Base-by-base conservation (phyloP, 1,140 invertebrate species). In the Achroia grisella region DNA sequence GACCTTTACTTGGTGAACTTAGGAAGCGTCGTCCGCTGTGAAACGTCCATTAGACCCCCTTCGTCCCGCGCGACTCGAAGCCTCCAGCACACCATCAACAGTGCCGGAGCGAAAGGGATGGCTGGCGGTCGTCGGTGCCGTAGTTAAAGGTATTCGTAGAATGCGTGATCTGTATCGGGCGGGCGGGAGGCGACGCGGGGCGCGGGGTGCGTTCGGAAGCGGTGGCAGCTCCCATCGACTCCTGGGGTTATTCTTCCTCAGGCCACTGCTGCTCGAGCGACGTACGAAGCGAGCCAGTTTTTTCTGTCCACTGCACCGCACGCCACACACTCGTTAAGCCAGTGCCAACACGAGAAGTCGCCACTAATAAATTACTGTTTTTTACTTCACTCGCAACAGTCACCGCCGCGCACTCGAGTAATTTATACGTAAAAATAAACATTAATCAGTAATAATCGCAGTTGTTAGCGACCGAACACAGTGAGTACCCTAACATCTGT, bases 241-340 rank as follows among this genome's bases (percentile, higher is more conserved):
- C 79, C 83, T 83, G 81, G 81, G 77, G 77, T 87, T 87, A 87
- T 87, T 87, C 85, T 86, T 84, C 82, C 76, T 83, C 79, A 78
- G 83, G 83, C 83, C 85, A 87, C 85, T 86, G 74, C 69, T 76
- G 79, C 70, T 78, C 71, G 75, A 84, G 73, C 77, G 74, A 69
- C 75, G 80, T 79, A 81, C 65, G 69, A 74, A 67, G 66, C 72
- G 64, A 79, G 76, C 75, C 71, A 81, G 74, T 78, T 84, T 84
- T 82, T 76, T 73, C 76, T 73, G 65, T 72, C 71, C 69, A 75
- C 67, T 60, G 71, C 69, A 71, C 59, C 65, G 65, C 71, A 77
- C 79, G 75, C 72, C 70, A 75, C 63, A 73, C 77, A 78, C 77
- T 81, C 77, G 75, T 81, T 80, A 77, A 79, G 68, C 67, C 68